Conservation (phyloP, 2,888 invertebrate genomes). For the Harpagoxenus sublaevis region DNA sequence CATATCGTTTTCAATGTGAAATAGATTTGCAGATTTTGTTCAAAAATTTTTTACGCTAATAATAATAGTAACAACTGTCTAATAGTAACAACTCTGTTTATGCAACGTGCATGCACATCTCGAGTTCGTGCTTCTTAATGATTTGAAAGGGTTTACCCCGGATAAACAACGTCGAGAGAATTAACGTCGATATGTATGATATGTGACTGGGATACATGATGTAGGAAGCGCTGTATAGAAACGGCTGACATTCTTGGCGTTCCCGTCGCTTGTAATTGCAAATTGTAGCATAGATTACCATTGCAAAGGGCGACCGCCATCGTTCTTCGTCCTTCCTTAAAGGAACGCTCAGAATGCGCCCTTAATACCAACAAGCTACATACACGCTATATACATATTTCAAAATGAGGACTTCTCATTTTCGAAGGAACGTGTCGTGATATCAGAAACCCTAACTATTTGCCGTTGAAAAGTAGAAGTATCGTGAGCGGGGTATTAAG, state of each 20-base stretch:
- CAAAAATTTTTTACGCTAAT: background rate
- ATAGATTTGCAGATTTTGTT: background rate
- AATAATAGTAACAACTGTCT: background rate
- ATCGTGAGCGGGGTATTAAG: background rate
- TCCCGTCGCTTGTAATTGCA: slow-evolving; percentile 67
- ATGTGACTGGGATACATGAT: slow-evolving; percentile 49
- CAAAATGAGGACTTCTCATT: background rate
- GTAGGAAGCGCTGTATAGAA: slow-evolving; percentile 21
- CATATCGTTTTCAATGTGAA: background rate
- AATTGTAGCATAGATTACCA: slow-evolving; percentile 65
- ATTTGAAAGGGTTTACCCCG: background rate
- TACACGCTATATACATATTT: background rate
- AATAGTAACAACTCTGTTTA: background rate
- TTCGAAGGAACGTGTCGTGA: background rate
- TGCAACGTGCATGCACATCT: background rate
- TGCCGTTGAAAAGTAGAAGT: background rate
- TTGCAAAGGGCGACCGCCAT: slow-evolving; percentile 57
- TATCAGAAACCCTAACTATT: background rate
- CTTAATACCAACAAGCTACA: background rate
- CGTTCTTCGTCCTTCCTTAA: background rate
- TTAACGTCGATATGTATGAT: slow-evolving; percentile 49
- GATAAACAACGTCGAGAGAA: slow-evolving; percentile 36
- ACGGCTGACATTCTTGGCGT: slow-evolving; percentile 40
- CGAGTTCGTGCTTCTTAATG: slow-evolving; percentile 17
- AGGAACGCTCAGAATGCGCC: background rate